Evolutionary conservation across 2,113 vertebrate species (phyloP), one percentile per base, ranked within the genome.

Genomic region (Plotosus lineatus): DNA sequence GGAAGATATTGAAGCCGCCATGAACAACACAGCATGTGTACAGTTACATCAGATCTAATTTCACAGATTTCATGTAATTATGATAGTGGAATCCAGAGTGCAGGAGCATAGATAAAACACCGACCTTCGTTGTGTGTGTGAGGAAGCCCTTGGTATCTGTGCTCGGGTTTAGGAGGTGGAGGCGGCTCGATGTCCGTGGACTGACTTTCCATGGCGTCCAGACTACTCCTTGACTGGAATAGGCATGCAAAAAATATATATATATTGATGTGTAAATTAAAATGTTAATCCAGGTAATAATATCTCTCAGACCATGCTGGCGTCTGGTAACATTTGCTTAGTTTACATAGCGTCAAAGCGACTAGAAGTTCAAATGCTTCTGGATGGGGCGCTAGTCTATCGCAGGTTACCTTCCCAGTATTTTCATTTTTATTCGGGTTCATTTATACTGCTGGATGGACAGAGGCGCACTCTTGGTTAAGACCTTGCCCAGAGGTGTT

Each of bases 181-280:
- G 97, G 97, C 1, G 97, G 93, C 56, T 98, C 97, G 1, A 95
- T 94, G 0, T 99, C 97, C 0, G 95, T 96, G 4, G 97, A 99
- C 89, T 98, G 97, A 90, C 96, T 98, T 90, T 98, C 97, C 4
- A 95, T 96, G 88, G 95, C 93, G 87, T 98, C 97, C 85, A 97
- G 89, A 87, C 97, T 99, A 89, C 96, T 96, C 88, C 96, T 98
- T 71, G 97, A 98, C 96, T 98, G 88, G 46, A 23, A 79, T 4
- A 85, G 1, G 77, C 23, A 80, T 9, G 84, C 17, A 72, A 55
- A 78, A 69, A 80, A 19, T n/a, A 78, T 21, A 66, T 38, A 10
- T 33, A n/a, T 31, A 60, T 74, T 48, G 36, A 72, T 26, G 36
- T 26, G 4, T 33, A 53, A 48, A 77, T 48, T 1, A 0, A 60